phyloP scores from a whole-genome alignment of 2,797 vertebrate genomes.

The Sarcophilus harrisii region DNA sequence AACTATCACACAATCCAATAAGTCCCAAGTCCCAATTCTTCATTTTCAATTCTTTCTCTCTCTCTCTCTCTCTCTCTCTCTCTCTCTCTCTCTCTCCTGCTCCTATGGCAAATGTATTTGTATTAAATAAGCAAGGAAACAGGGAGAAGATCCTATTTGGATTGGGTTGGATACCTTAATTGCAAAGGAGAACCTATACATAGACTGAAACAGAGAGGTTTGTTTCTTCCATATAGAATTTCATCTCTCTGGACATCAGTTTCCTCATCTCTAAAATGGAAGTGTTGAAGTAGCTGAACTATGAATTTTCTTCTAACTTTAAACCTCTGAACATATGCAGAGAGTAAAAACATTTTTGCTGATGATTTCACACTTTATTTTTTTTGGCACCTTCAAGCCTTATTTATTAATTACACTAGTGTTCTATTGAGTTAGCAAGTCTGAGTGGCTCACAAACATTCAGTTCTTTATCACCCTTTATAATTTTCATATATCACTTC shows the following conservation, averaged over 20 bases:
- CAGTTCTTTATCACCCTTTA: neutral
- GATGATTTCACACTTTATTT: neutral
- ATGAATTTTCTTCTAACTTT: neutral
- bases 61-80: neutral
- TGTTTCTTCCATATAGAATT: neutral
- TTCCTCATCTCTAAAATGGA: neutral
- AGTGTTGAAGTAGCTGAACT: neutral
- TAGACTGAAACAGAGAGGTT: neutral
- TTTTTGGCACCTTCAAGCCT: neutral
- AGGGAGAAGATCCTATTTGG: neutral
- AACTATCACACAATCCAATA: neutral
- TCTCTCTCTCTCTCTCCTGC: neutral
- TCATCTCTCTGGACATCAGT: neutral
- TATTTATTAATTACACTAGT: neutral
- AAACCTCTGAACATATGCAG: neutral
- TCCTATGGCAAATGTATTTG: neutral
- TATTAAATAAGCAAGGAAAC: neutral
- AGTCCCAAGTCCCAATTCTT: neutral
- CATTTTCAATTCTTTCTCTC: neutral
- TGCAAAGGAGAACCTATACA: neutral
- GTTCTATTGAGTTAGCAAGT: neutral
- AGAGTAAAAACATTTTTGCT: slow-evolving; percentile 11
- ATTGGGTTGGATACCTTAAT: neutral
- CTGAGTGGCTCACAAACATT: slow-evolving; percentile 14
- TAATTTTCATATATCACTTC: slow-evolving; percentile 6